Conservation (phyloP, 2,113 vertebrate species). For the Falcunculus frontatus region DNA sequence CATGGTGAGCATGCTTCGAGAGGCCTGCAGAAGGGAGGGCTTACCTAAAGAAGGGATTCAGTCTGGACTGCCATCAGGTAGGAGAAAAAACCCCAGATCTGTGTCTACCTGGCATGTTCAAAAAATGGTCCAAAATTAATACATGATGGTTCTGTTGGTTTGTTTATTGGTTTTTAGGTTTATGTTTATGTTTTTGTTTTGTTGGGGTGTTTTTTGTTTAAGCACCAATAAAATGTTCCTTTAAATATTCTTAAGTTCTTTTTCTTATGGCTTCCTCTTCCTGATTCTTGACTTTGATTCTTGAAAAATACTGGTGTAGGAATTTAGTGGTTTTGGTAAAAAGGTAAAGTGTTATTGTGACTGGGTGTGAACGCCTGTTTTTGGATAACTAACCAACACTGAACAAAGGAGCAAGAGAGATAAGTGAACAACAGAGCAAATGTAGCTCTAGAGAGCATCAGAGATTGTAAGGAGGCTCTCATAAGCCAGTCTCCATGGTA, state of each 20-base stretch:
- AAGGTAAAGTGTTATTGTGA: neutral
- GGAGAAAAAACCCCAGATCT: neutral
- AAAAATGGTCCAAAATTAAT: neutral
- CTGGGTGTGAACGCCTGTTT: neutral
- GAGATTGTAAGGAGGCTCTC: constrained; percentile 6
- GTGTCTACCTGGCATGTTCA: neutral
- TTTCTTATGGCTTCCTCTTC: neutral
- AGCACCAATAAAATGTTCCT: constrained; percentile 4
- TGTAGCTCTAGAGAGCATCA: neutral
- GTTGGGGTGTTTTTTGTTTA: neutral
- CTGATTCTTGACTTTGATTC: neutral
- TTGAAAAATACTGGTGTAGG: neutral
- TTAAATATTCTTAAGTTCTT: neutral
- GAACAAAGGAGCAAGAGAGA: neutral
- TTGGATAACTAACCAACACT: neutral
- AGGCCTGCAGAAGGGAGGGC: neutral
- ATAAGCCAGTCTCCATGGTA: constrained; percentile 17
- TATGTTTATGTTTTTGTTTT: neutral
- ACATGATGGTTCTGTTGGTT: neutral
- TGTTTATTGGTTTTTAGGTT: neutral
- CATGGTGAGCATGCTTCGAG: neutral
- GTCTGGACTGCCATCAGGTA: neutral
- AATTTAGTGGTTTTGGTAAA: neutral
- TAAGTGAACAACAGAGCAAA: neutral
- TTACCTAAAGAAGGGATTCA: neutral